A percentile compares a stretch with the other conserved stretches of the same genome.
These are phyloP conservation scores for Choreutis nemorana DNA, from an alignment of 2,888 invertebrate species.

Conservation along the genomic window DNA sequence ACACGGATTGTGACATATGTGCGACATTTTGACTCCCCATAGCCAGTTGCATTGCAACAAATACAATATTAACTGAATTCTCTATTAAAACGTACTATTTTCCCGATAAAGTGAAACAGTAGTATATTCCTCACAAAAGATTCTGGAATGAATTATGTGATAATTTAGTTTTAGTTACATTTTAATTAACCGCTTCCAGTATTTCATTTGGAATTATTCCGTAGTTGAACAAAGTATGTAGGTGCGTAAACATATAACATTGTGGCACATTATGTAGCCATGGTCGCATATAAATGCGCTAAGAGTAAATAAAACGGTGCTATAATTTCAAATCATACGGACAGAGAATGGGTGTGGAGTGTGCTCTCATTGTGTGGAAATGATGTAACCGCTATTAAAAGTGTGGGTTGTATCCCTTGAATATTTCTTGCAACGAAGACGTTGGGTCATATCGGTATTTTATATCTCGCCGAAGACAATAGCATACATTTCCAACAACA, in stretches of 20 bases:
- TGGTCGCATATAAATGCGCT: constrained; percentile 62
- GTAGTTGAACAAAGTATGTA: constrained; percentile 31
- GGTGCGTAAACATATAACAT: constrained; percentile 56
- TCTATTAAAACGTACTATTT: no score
- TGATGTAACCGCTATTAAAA: constrained; percentile 67
- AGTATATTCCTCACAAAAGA: no score
- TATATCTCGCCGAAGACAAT: constrained; percentile 62
- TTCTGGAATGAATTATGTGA: no score
- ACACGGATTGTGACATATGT: constrained; percentile 46
- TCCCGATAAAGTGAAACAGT: no score
- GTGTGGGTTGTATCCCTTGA: constrained; percentile 66
- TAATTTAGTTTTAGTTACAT: no score
- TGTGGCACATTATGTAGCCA: constrained; percentile 56
- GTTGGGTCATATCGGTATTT: constrained; percentile 65
- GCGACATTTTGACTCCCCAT: constrained; percentile 39
- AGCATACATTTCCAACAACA: constrained; percentile 57
- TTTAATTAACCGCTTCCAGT: no score
- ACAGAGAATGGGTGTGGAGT: constrained; percentile 68
- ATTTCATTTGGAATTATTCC: constrained; percentile 5
- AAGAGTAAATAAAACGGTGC: constrained; percentile 66
- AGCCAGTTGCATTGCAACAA: no score
- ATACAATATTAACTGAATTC: no score
- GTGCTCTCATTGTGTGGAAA: constrained; percentile 67
- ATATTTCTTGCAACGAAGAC: constrained; percentile 66
- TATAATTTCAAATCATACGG: constrained; percentile 68